phyloP scores from a whole-genome alignment of 2,888 invertebrate genomes.

The Apocheima hispidaria region DNA sequence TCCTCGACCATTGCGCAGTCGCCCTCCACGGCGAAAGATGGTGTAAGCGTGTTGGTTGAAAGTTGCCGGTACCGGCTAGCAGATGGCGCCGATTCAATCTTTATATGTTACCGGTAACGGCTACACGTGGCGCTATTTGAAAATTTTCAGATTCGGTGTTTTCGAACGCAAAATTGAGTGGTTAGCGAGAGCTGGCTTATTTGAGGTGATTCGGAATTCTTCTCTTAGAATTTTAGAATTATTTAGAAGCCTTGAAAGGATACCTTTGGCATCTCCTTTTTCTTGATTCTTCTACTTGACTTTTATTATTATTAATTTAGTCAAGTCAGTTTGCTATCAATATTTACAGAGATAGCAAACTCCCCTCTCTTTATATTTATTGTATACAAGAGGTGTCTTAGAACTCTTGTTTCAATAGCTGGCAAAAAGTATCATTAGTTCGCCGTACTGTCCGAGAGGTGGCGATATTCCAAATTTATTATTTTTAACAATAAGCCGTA shows the following conservation, averaged over 20 bases:
- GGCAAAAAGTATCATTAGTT: slow-evolving; percentile 14
- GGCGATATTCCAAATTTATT: slow-evolving; percentile 15
- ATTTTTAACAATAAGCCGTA: slow-evolving; percentile 7
- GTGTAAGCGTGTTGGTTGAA: slow-evolving; percentile 16
- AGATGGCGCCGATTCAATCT: too few species aligned
- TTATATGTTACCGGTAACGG: too few species aligned
- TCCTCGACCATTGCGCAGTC: slow-evolving; percentile 68
- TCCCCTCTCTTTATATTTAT: too few species aligned
- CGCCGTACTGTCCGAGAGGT: slow-evolving; percentile 14
- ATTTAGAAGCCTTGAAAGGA: too few species aligned
- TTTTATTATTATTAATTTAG: too few species aligned
- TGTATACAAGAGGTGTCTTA: too few species aligned
- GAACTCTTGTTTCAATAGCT: background rate
- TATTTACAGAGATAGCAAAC: too few species aligned
- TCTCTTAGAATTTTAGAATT: too few species aligned
- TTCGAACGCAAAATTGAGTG: too few species aligned
- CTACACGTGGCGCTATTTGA: too few species aligned
- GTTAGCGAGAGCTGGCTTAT: background rate
- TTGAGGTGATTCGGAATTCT: background rate
- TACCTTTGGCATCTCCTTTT: background rate
- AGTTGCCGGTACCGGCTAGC: background rate
- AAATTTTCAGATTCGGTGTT: too few species aligned
- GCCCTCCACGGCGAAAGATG: slow-evolving; percentile 40
- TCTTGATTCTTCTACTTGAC: background rate
- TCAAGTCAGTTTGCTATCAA: too few species aligned